Evolutionary conservation across 2,113 vertebrate genomes (phyloP).

Genomic region (Pygoscelis antarcticus): DNA sequence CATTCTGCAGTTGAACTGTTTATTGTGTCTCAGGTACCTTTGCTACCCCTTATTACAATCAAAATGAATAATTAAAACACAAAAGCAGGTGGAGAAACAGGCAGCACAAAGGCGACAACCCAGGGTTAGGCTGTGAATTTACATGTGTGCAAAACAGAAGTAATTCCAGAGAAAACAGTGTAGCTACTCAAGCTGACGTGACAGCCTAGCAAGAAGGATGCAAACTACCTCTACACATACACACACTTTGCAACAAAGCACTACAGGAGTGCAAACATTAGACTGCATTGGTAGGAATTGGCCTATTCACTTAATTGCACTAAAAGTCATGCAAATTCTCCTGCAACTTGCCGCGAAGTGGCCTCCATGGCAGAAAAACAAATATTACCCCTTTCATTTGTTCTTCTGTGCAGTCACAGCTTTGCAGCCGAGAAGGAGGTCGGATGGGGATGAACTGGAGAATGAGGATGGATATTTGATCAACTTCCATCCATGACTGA

Average conservation of each 20-base stretch:
- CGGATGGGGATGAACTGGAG: not conserved
- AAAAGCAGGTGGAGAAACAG: not conserved
- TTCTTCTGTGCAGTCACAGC: not conserved
- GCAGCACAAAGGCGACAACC: not conserved
- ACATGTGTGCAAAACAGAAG: not conserved
- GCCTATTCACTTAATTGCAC: not conserved
- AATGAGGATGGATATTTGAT: slow-evolving; percentile 31
- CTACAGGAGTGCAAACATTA: not conserved
- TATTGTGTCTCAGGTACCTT: not conserved
- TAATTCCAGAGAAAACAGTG: not conserved
- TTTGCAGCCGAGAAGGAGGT: not conserved
- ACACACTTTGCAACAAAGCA: not conserved
- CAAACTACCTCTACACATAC: not conserved
- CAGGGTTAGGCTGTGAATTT: not conserved
- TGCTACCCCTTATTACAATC: not conserved
- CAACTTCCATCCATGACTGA: slow-evolving; percentile 34
- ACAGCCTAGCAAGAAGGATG: not conserved
- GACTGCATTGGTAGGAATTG: not conserved
- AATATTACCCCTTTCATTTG: not conserved
- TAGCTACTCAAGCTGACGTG: not conserved
- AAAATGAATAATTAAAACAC: slow-evolving; percentile 8
- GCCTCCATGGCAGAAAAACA: not conserved
- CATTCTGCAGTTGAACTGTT: not conserved
- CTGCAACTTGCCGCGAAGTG: not conserved
- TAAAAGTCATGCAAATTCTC: not conserved